Base-by-base conservation (phyloP, 2,113 vertebrate genomes). In the Thomomys bottae region DNA sequence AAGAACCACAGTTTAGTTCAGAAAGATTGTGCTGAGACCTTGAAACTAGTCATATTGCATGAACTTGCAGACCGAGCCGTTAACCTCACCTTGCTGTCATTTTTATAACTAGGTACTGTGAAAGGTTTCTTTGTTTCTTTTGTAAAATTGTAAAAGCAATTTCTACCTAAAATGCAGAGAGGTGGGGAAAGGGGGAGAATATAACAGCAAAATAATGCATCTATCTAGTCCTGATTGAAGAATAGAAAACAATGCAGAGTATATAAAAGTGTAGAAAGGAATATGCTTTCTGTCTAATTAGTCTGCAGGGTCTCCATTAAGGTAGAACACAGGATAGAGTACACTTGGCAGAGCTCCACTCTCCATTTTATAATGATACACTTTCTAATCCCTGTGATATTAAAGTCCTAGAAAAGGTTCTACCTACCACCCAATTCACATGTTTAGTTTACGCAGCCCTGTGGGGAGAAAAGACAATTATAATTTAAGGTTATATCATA, bases 1-100 rank as follows among this genome's bases (percentile, higher is more conserved):
- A 68, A 76, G 83, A 96, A 96, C n/a, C 88, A 83, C 8, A 75
- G 61, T 88, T 77, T 89, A 92, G 40, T 94, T 93, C 79, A 68
- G 83, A 63, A 88, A 82, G 93, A 77, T 90, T 78, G 36, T 15
- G 68, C 86, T 88, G 36, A 76, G 32, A 90, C 42, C 81, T 96
- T 73, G 68, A 73, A 18, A 89, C 95, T 96, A 87, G 70, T 49
- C 64, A 63, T 42, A 36, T 59, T 17, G 34, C 49, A 1, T 40
- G 12, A 66, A 63, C 6, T 32, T 87, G 90, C 38, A 4, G 2
- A 34, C 57, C 75, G 0, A 32, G 79, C 6, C 68, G 76, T 70
- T 49, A 3, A 49, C 89, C 81, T 67, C 59, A 77, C 73, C 0
- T 70, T 9, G 42, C 88, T 95, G 42, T 26, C 6, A 32, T 34